phyloP scores from a whole-genome alignment of 2,113 vertebrate species.

The Psettodes erumei region DNA sequence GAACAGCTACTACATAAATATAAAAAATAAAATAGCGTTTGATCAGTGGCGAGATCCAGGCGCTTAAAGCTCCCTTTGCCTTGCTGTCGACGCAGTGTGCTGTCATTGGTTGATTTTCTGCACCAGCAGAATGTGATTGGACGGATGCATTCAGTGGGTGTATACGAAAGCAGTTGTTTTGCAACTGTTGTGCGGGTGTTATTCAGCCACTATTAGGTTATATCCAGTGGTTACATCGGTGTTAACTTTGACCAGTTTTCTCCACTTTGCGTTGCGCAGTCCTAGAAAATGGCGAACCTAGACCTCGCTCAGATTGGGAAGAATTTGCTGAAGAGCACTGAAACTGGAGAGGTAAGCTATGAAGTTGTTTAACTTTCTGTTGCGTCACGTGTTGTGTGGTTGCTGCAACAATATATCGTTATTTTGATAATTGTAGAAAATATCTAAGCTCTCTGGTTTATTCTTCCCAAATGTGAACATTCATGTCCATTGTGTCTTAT shows the following conservation, averaged over 20 bases:
- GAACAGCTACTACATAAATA: background rate
- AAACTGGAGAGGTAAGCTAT: conserved; percentile 81
- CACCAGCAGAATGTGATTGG: conserved; percentile 42
- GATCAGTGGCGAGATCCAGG: background rate
- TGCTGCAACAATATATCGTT: too few species aligned
- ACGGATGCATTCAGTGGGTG: conserved; percentile 18
- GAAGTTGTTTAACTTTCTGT: background rate
- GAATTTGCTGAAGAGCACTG: conserved; percentile 79
- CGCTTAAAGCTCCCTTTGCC: background rate
- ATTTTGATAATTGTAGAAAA: too few species aligned
- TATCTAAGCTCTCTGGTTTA: too few species aligned
- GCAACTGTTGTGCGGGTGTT: conserved; percentile 33
- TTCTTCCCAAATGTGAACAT: background rate
- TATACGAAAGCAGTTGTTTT: conserved; percentile 59
- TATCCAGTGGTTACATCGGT: rapidly evolving
- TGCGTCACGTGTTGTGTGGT: too few species aligned
- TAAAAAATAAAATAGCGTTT: background rate
- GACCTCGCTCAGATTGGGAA: conserved; percentile 81
- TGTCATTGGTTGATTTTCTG: conserved; percentile 55
- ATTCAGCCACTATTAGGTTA: background rate
- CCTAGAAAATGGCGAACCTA: conserved; percentile 72
- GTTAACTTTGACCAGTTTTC: background rate
- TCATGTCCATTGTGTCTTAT: background rate
- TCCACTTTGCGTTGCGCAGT: background rate
- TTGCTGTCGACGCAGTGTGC: background rate